These are phyloP conservation scores for Tachina fera DNA, from an alignment of 2,888 invertebrate genomes.

Conservation along the genomic window DNA sequence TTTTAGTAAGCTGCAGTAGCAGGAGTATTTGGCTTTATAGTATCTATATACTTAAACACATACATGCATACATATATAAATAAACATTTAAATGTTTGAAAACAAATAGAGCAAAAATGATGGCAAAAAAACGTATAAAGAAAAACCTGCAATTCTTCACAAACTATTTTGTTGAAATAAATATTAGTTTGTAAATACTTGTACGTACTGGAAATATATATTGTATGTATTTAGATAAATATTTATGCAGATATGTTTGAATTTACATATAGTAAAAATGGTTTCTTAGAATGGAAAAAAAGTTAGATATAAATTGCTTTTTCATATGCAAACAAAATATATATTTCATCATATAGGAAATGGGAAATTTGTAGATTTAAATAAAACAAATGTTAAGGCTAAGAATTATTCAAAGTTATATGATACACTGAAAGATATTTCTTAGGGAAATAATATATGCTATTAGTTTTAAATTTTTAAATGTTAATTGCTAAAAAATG, in stretches of 20 bases:
- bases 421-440: background rate
- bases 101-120: slow-evolving; percentile 36
- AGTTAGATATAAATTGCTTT: slow-evolving; percentile 43
- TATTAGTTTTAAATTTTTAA: too few species aligned
- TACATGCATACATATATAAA: too few species aligned
- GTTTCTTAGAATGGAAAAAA: slow-evolving; percentile 13
- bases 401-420: too few species aligned
- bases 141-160: slow-evolving; percentile 42
- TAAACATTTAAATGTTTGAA: slow-evolving; percentile 21
- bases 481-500: too few species aligned
- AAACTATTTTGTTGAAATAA: slow-evolving; percentile 66
- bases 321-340: slow-evolving; percentile 40
- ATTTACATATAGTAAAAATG: slow-evolving; percentile 14
- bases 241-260: slow-evolving; percentile 51
- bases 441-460: too few species aligned
- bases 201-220: slow-evolving; percentile 9
- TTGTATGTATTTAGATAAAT: slow-evolving; percentile 19
- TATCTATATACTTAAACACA: slow-evolving; percentile 1
- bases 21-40: slow-evolving; percentile 17
- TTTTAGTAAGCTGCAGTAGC: slow-evolving; percentile 10
- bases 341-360: slow-evolving; percentile 39
- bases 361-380: slow-evolving; percentile 36
- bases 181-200: slow-evolving; percentile 62
- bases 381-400: slow-evolving; percentile 21
- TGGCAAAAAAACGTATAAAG: background rate